Percentiles rank a stretch among this genome's conserved stretches.
These are phyloP conservation scores for Azemiops feae DNA, from an alignment of 2,113 vertebrate species.

Conservation along the genomic window DNA sequence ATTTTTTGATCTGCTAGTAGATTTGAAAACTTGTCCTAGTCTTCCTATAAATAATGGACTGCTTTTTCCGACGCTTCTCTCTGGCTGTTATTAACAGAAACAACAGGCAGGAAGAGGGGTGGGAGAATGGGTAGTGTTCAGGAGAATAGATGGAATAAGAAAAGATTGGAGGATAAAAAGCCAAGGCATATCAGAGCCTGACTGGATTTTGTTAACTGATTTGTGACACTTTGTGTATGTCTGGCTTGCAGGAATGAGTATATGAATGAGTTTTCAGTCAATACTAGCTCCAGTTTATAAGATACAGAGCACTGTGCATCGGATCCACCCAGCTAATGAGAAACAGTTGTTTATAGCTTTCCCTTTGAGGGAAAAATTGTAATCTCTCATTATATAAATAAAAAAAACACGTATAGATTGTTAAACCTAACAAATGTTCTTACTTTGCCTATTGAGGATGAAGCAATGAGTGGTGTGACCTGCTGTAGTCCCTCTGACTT, in stretches of 20 bases:
- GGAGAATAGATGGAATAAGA: background rate
- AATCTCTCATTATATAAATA: background rate
- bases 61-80: background rate
- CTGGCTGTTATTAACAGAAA: background rate
- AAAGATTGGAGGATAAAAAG: background rate
- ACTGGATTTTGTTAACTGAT: background rate
- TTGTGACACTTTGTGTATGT: slow-evolving; percentile 1
- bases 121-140: background rate
- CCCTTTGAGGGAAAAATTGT: background rate
- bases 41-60: background rate
- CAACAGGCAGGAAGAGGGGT: background rate
- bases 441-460: background rate
- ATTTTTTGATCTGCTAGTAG: background rate
- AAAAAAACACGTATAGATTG: background rate
- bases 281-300: background rate
- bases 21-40: background rate
- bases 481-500: background rate
- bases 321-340: background rate
- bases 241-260: background rate
- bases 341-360: slow-evolving; percentile 31
- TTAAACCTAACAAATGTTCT: background rate
- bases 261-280: background rate
- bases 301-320: background rate
- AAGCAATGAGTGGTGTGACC: background rate
- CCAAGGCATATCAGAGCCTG: background rate